Conservation (phyloP, 2,113 vertebrate genomes). For the Dinomys branickii region DNA sequence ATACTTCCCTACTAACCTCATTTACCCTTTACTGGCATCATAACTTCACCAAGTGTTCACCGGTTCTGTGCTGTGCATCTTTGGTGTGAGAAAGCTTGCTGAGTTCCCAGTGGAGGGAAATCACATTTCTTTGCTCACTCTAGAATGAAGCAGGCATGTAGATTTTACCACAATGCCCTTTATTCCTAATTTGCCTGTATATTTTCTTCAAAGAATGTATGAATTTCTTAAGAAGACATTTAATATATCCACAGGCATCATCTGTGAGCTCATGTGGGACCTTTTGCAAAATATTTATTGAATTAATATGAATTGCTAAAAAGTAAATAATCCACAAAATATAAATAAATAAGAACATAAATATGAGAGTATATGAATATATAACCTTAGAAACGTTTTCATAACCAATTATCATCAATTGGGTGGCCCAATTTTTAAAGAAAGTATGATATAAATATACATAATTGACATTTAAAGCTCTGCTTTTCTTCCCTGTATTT, state of each 20-base stretch:
- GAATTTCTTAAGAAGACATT: neutral
- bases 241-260: neutral
- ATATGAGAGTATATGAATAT: neutral
- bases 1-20: neutral
- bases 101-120: neutral
- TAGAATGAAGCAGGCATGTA: neutral
- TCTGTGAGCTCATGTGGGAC: neutral
- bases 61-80: neutral
- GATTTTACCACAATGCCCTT: neutral
- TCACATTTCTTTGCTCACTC: neutral
- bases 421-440: neutral
- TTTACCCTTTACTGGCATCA: neutral
- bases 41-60: neutral
- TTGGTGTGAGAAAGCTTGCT: neutral
- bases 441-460: neutral
- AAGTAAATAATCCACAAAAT: neutral
- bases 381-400: neutral
- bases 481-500: neutral
- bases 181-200: neutral
- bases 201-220: neutral
- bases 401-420: neutral
- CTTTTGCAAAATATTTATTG: neutral
- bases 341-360: neutral
- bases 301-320: neutral
- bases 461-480: neutral